Percentiles rank a stretch among this genome's conserved stretches.
Evolutionary conservation across 2,113 vertebrate genomes (phyloP).

Genomic region (Carassius auratus): DNA sequence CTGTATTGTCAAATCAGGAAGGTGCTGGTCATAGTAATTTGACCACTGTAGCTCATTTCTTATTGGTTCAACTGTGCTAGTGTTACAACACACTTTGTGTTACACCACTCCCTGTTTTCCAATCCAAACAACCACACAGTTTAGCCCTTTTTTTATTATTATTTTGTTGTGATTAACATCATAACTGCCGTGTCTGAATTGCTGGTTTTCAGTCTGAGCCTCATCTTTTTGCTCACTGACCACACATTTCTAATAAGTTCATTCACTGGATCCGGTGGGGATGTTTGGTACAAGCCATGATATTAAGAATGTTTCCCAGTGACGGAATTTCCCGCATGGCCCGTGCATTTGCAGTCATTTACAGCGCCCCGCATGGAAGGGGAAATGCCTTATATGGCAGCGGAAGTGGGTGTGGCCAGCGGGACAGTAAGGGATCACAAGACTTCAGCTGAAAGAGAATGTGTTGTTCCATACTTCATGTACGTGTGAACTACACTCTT

Average conservation of each 20-base stretch:
- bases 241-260: not conserved
- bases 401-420: conserved; percentile 76
- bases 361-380: conserved; percentile 65
- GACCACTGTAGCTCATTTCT: not conserved
- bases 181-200: not conserved
- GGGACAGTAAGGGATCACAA: conserved; percentile 70
- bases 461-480: conserved; percentile 58
- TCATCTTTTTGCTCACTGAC: not conserved
- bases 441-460: conserved; percentile 67
- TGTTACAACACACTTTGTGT: not conserved
- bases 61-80: not conserved
- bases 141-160: too few relatives aligned
- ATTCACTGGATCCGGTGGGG: not conserved
- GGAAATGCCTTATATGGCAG: conserved; percentile 75
- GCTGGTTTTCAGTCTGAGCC: not conserved
- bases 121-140: not conserved
- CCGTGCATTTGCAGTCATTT: conserved; percentile 73
- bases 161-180: not conserved
- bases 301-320: conserved; percentile 53
- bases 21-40: not conserved
- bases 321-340: conserved; percentile 80
- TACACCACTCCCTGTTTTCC: not conserved
- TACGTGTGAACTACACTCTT: conserved; percentile 14
- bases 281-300: not conserved
- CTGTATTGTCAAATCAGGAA: not conserved